Conservation (phyloP, 2,888 invertebrate species). For the Halictus quadricinctus region DNA sequence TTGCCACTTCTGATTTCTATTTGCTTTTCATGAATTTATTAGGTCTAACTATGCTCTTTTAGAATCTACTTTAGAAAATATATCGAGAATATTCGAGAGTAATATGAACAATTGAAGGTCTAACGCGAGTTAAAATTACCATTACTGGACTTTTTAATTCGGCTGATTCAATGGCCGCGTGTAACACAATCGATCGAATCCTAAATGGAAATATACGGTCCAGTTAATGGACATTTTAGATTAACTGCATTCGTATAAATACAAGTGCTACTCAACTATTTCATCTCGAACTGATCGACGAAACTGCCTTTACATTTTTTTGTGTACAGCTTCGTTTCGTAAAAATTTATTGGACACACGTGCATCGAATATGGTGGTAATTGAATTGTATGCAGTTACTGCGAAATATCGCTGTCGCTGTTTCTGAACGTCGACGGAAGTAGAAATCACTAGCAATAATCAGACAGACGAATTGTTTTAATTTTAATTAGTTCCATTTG, state of each 20-base stretch:
- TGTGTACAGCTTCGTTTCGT: background rate
- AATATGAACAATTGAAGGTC: background rate
- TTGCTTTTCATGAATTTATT: background rate
- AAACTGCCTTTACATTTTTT: background rate
- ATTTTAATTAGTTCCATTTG: background rate
- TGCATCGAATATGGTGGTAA: background rate
- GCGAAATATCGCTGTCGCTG: background rate
- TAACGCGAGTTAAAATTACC: background rate
- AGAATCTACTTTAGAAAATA: background rate
- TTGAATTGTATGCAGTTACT: slow-evolving; percentile 1
- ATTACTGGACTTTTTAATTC: background rate
- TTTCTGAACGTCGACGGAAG: background rate
- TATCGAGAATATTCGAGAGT: too few species aligned
- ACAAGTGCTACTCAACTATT: background rate
- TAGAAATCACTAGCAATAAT: background rate
- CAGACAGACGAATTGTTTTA: background rate
- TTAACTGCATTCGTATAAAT: slow-evolving; percentile 1
- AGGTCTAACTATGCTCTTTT: background rate
- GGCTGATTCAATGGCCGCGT: background rate
- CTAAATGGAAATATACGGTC: background rate
- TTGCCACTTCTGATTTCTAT: background rate
- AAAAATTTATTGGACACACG: background rate
- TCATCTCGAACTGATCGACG: background rate
- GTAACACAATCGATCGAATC: background rate
- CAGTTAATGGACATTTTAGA: slow-evolving; percentile 3